phyloP scores from a whole-genome alignment of 2,888 invertebrate species.

The Encarsia formosa region DNA sequence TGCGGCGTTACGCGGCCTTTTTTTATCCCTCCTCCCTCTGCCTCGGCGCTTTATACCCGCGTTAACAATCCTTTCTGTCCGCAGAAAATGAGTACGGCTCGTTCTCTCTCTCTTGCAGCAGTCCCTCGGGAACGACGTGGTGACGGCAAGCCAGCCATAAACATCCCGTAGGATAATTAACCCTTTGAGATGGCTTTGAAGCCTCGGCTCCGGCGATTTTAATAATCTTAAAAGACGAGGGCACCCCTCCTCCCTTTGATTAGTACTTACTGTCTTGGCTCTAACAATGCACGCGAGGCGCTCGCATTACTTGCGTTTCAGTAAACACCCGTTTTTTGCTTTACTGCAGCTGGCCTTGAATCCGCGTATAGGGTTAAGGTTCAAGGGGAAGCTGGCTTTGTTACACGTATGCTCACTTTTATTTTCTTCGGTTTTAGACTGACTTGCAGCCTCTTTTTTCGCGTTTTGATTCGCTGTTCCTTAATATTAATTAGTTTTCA shows the following conservation, averaged over 20 bases:
- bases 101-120: constrained; percentile 6
- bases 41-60: constrained; percentile 1
- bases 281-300: background rate
- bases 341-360: too few species aligned
- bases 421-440: background rate
- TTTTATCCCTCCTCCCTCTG: background rate
- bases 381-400: too few species aligned
- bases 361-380: too few species aligned
- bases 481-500: too few species aligned
- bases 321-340: constrained; percentile 14
- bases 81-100: background rate
- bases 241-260: constrained; percentile 33
- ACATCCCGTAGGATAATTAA: constrained; percentile 49
- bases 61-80: constrained; percentile 20
- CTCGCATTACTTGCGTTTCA: constrained; percentile 14
- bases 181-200: constrained; percentile 49
- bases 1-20: background rate
- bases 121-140: constrained; percentile 30
- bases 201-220: constrained; percentile 29
- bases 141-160: constrained; percentile 37
- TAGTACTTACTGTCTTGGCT: constrained; percentile 34
- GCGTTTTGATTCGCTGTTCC: too few species aligned
- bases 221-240: constrained; percentile 28
- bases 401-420: constrained; percentile 17
- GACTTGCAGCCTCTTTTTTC: too few species aligned